These are phyloP conservation scores for Tachycineta bicolor DNA, from an alignment of 2,113 vertebrate genomes.

Conservation along the genomic window DNA sequence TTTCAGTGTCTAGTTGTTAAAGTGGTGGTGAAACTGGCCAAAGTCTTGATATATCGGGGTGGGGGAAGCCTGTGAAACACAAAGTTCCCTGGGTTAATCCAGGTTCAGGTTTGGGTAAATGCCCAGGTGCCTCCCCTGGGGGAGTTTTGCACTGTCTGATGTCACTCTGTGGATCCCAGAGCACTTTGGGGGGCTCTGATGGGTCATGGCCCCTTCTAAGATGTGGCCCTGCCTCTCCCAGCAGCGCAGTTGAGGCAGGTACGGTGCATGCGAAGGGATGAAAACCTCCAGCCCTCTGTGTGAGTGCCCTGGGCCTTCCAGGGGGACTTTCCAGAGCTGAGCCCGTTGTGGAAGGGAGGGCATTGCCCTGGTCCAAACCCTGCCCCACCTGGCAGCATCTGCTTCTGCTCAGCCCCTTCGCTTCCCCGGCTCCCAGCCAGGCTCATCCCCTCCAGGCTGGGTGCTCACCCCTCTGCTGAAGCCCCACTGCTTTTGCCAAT, in stretches of 20 bases:
- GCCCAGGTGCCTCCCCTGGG: background rate
- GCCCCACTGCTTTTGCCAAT: accelerated
- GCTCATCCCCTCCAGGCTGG: background rate
- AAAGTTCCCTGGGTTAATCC: background rate
- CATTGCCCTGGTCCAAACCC: background rate
- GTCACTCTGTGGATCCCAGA: background rate
- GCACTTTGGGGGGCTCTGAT: background rate
- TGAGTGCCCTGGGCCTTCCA: background rate
- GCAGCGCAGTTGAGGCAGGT: background rate
- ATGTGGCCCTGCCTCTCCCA: background rate
- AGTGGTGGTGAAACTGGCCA: background rate
- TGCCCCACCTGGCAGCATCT: background rate
- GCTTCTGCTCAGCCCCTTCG: background rate
- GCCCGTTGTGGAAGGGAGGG: background rate
- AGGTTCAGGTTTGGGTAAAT: background rate
- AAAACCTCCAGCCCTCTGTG: background rate
- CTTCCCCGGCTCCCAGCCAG: background rate
- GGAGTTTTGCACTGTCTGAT: background rate
- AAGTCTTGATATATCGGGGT: accelerated
- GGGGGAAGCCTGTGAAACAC: background rate
- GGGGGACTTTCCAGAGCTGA: background rate
- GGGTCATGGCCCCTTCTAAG: background rate
- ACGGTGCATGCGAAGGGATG: accelerated
- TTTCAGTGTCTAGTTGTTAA: background rate
- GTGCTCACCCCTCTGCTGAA: background rate